A percentile compares a stretch with the other conserved stretches of the same genome.
These are phyloP conservation scores for Trachelipus rathkii DNA, from an alignment of 1,140 invertebrate species.

Conservation along the genomic window DNA sequence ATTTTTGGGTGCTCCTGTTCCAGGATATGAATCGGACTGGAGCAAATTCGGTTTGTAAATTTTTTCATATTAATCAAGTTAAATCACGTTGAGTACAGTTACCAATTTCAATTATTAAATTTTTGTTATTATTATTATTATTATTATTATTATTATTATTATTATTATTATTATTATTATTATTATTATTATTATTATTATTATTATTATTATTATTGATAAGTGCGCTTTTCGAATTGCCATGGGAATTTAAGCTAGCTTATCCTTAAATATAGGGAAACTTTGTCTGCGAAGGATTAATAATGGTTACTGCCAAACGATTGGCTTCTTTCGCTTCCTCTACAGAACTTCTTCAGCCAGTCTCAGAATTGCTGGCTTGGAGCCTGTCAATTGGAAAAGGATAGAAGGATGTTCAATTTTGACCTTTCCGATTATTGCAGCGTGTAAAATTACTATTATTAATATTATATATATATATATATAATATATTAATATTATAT, in stretches of 20 bases:
- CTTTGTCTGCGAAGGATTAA: slow-evolving; percentile 62
- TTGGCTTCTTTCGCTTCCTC: slow-evolving; percentile 64
- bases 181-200: too few species aligned
- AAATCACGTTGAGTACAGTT: too few species aligned
- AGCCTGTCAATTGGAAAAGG: slow-evolving; percentile 57
- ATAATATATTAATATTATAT: too few species aligned
- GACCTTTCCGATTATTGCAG: slow-evolving; percentile 59
- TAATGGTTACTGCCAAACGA: slow-evolving; percentile 64
- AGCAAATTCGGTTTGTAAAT: slow-evolving; percentile 50
- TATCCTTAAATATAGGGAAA: slow-evolving; percentile 39
- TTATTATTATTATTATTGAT: too few species aligned
- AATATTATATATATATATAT: background rate
- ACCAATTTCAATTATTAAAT: too few species aligned
- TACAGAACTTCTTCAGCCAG: slow-evolving; percentile 61
- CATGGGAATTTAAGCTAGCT: too few species aligned
- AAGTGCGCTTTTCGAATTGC: too few species aligned
- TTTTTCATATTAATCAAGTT: too few species aligned
- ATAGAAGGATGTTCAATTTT: slow-evolving; percentile 59
- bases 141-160: too few species aligned
- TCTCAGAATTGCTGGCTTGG: slow-evolving; percentile 60
- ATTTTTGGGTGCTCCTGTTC: slow-evolving; percentile 64
- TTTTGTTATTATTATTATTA: too few species aligned
- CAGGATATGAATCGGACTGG: slow-evolving; percentile 58
- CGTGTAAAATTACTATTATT: slow-evolving; percentile 51
- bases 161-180: too few species aligned